phyloP scores from a whole-genome alignment of 2,797 vertebrate genomes.

The Tamandua tetradactyla region DNA sequence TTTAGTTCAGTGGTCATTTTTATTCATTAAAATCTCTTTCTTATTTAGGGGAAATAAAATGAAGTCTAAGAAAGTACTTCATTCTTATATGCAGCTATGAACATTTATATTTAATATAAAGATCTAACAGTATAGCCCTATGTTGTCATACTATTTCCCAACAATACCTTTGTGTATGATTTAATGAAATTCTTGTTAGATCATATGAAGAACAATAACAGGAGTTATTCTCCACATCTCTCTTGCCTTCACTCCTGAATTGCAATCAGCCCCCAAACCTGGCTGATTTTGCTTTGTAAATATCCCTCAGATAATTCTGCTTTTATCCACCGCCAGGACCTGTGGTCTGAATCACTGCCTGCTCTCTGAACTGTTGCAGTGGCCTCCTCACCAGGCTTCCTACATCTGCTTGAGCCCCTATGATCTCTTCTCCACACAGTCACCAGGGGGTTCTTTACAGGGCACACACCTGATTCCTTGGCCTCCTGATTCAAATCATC shows the following conservation, averaged over 20 bases:
- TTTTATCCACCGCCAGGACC: neutral
- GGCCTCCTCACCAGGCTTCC: neutral
- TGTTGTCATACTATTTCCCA: neutral
- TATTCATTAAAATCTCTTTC: conserved; percentile 2
- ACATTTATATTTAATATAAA: neutral
- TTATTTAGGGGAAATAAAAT: neutral
- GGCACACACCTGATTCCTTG: neutral
- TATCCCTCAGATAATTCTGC: neutral
- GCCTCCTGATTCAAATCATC: neutral
- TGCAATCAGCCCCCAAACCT: neutral
- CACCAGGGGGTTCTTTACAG: neutral
- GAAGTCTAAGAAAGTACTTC: neutral
- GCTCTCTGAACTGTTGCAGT: neutral
- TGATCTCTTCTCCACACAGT: neutral
- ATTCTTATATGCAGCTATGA: neutral
- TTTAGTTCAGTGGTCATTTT: neutral
- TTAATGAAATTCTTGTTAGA: neutral
- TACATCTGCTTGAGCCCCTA: fast-evolving
- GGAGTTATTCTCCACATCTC: neutral
- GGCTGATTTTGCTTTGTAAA: neutral
- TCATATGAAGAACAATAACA: neutral
- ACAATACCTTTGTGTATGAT: neutral
- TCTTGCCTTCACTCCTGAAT: neutral
- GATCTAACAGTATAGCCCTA: neutral
- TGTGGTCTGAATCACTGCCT: neutral